Evolutionary conservation across 1,140 invertebrate genomes (phyloP), one percentile per base, ranked within the genome.

Genomic region (Wasmannia auropunctata): DNA sequence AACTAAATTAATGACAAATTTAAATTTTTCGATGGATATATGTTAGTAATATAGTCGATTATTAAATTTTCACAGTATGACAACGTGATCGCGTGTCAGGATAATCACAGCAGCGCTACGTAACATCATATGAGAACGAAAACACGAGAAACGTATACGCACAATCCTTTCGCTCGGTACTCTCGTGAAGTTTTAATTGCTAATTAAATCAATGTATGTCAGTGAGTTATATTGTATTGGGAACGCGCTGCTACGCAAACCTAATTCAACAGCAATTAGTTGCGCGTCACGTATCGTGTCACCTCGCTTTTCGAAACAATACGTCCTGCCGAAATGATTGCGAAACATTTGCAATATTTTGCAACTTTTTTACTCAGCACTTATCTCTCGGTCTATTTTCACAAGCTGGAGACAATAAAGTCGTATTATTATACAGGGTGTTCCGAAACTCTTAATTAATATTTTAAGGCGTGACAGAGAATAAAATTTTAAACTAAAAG

Each of bases 131-230:
- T 2, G n/a, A 31, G n/a, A 83, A 60, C 54, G 25, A 70, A 83
- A 74, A 83, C 51, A 60, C 40, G 51, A 46, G 51, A 46, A 22
- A 72, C 28, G 28, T 83, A 28, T 58, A 56, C 46, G 79, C n/a
- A 31, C 67, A 10, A 8, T 8, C 51, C 54, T 83, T 74, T 60
- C 28, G 31, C 37, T 72, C 43, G 67, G 7, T 34, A 22, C 25
- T 2, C 4, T n/a, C 49, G 37, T 74, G 74, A 83, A 83, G 79
- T 83, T 83, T 83, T 83, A 83, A 83, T 83, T 83, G 67, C 79
- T 83, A 83, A 83, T 83, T 83, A 83, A 83, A 70, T 74, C 67
- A 58, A 83, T 83, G 79, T 83, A 56, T 83, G 79, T 74, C 67
- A 83, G 51, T 58, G 67, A 83, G 79, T 83, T 83, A 83, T 74